These are phyloP conservation scores for Mesitornis unicolor DNA, from an alignment of 2,113 vertebrate species.

Conservation along the genomic window DNA sequence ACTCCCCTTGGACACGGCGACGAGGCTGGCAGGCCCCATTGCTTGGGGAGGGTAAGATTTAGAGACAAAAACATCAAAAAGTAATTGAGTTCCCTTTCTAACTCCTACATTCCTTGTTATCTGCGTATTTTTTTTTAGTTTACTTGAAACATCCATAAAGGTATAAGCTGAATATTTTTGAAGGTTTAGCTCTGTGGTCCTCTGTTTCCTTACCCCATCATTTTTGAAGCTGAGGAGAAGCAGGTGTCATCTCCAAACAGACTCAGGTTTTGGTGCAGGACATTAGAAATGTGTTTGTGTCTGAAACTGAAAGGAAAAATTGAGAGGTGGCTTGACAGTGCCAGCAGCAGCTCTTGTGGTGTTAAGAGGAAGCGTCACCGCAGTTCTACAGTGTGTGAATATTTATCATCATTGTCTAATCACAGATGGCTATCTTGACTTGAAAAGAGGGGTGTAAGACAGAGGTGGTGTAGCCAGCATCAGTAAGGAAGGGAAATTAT, in stretches of 20 bases:
- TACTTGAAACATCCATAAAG: constrained; percentile 10
- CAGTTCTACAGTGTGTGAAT: background rate
- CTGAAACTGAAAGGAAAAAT: background rate
- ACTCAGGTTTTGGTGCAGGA: background rate
- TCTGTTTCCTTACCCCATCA: background rate
- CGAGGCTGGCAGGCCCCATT: background rate
- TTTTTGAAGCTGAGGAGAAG: background rate
- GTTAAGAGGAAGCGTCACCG: background rate
- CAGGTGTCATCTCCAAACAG: constrained; percentile 7
- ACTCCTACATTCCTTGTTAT: background rate
- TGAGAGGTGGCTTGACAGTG: background rate
- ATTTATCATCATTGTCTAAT: background rate
- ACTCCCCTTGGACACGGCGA: background rate
- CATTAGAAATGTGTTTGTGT: background rate
- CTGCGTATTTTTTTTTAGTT: background rate
- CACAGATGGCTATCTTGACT: background rate
- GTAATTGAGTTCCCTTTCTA: background rate
- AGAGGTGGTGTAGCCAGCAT: background rate
- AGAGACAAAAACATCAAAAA: background rate
- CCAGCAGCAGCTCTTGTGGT: constrained; percentile 5
- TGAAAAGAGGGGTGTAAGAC: background rate
- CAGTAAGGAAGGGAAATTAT: constrained; percentile 4
- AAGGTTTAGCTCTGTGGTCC: background rate
- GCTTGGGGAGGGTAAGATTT: background rate
- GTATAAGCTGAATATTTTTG: background rate